Base-by-base conservation (phyloP, 2,888 invertebrate genomes). In the Philereme transversata region DNA sequence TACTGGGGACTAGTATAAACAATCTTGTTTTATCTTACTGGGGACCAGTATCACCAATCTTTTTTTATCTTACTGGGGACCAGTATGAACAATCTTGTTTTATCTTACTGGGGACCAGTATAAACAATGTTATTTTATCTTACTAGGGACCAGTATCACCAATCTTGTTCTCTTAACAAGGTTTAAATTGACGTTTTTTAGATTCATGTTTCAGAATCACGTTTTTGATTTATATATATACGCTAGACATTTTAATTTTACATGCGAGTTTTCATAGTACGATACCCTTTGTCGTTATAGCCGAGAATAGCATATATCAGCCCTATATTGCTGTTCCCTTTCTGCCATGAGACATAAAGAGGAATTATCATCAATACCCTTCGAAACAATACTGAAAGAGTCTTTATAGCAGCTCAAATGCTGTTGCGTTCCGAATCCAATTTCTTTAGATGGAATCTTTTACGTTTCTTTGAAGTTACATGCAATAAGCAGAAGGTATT, bases 301-400 rank as follows among this genome's bases (percentile, higher is more conserved):
- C 65, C 60, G 69, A 67, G 66, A 75, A 76, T 74, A 57, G 71
- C 71, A 72, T 77, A 76, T 74, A 77, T 79, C 73, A 74, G 68
- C 52, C 66, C 66, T 67, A 76, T 78, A 79, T 75, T 60, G 77
- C 67, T 72, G 74, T 79, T 78, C 72, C 73, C 71, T 77, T 75
- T 72, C 71, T 76, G 67, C 73, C 77, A 81, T 79, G 77, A 75
- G 74, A 78, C 73, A 83, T 84, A 84, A 84, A 84, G 76, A 81
- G 81, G 79, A 84, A 83, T 85, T 81, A 84, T 81, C 81, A 84
- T 83, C 85, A 83, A 84, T 84, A 82, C 79, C 78, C 75, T 81
- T 75, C 75, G 77, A 81, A 76, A 78, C 82, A 78, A 81, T 81
- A 78, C 78, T 77, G 77, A 77, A 75, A 75, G 73, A 78, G 76